Base-by-base conservation (phyloP, 2,797 vertebrate genomes). In the Oophaga sylvatica region DNA sequence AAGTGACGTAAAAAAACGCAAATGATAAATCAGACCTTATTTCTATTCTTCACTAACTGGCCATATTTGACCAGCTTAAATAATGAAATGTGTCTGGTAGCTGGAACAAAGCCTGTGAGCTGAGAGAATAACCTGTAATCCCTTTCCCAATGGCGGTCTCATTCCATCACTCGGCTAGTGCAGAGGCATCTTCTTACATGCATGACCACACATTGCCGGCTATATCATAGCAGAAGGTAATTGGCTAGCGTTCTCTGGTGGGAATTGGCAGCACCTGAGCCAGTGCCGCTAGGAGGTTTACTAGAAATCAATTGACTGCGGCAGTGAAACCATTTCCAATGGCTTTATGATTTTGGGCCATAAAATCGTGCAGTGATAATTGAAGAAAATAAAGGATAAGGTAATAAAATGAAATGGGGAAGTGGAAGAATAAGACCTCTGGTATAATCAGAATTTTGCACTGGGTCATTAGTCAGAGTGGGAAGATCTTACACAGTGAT, bases 381-480 rank as follows among this genome's bases (percentile, higher is more conserved):
- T 48, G 70, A 79, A 65, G 59, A 81, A 85, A 78, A 85, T 29
- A 70, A 83, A 68, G 35, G 62, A 53, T 83, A 71, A 83, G 63
- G 63, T 82, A 78, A 86, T 89, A 82, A 89, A 89, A 85, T 82
- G 35, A 80, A 86, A 89, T 53, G n/a, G 75, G 87, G 84, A 90
- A 62, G 75, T 71, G 89, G 90, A 90, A 68, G 68, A 84, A 87
- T 87, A 90, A 62, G 90, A 92, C 84, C 86, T 86, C 84, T 57
- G 75, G 86, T 41, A 91, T 90, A 92, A 91, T 91, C 91, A 90
- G 85, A 89, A 89, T 68, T 86, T 87, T 91, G 83, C 85, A 80
- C 22, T 11, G 41, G 89, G 90, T 91, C 91, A 90, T 92, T 92
- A 93, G 87, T 84, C 90, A 80, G 0, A 29, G 79, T 91, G 84